Base-by-base conservation (phyloP, 1,140 invertebrate species). In the Melanaphis sacchari region DNA sequence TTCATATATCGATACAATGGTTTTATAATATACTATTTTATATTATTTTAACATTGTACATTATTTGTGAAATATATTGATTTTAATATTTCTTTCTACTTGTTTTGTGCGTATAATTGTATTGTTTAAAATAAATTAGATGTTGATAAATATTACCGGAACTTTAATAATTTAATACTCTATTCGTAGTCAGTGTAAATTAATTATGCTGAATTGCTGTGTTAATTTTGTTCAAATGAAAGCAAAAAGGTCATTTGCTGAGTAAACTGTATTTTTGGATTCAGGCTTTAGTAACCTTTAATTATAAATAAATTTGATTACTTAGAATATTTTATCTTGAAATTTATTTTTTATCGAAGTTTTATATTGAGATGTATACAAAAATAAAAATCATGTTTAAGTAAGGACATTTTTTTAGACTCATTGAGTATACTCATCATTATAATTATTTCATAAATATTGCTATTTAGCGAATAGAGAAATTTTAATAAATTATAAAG, bases 91-190 rank as follows among this genome's bases (percentile, higher is more conserved):
- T 31, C 9, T 43, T 41, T 41, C 8, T 24, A 26, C 9, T 85
- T 85, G 8, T 85, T 85, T 43, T 85, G 1, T 26, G 21, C 0
- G n/a, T 6, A 24, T 49, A 36, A 88, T 88, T 49, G 36, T 52
- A 49, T 89, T 89, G 22, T 89, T 36, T 54, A 54, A 38, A 40
- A 24, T 38, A 89, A 88, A 38, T 18, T 43, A 52, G 9, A 89
- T 89, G 40, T 89, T 89, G 36, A 89, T 89, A 54, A 52, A 89
- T 89, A 18, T 66, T n/a, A 66, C 15, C 15, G 31, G 31, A 66
- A n/a, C 59, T 66, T n/a, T 82, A 66, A n/a, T 82, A 66, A n/a
- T 66, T n/a, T 85, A 85, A 46, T 85, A 85, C 24, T 85, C 84
- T 85, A 43, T 85, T 85, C 41, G 84, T n/a, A 31, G 15, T 85